phyloP scores from a whole-genome alignment of 2,888 invertebrate species.

The Lepeophtheirus nordmannii region DNA sequence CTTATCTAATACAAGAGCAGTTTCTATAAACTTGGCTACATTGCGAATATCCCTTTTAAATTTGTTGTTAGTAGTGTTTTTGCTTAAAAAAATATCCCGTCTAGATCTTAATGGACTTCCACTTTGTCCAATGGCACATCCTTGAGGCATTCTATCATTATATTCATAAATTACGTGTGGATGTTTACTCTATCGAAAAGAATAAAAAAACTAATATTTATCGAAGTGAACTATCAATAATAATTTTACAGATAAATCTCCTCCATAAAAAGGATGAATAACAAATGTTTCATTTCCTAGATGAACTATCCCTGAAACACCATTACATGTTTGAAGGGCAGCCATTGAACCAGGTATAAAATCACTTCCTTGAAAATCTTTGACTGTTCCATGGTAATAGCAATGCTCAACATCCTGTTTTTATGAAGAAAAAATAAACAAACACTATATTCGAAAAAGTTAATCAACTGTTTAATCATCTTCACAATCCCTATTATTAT shows the following conservation, averaged over 20 bases:
- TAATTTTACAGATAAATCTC: slow-evolving; percentile 79
- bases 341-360: slow-evolving; percentile 60
- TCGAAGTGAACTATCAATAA: not conserved
- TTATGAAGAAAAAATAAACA: not conserved
- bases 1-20: slow-evolving; percentile 86
- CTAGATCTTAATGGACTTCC: no score
- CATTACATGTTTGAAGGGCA: slow-evolving; percentile 94
- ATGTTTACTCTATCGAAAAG: slow-evolving; percentile 63
- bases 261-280: slow-evolving; percentile 92
- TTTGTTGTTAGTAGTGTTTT: slow-evolving; percentile 30
- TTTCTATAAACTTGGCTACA: slow-evolving; percentile 85
- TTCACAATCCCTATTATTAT: not conserved
- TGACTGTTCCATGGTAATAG: slow-evolving; percentile 94
- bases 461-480: not conserved
- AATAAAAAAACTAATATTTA: slow-evolving; percentile 1
- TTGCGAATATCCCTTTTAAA: slow-evolving; percentile 64
- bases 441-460: not conserved
- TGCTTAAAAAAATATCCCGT: no score
- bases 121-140: slow-evolving; percentile 50
- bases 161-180: slow-evolving; percentile 95
- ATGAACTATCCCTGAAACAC: slow-evolving; percentile 91
- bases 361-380: slow-evolving; percentile 57
- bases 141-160: slow-evolving; percentile 72
- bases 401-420: slow-evolving; percentile 88
- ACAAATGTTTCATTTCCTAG: slow-evolving; percentile 95